Base-by-base conservation (phyloP, 2,113 vertebrate species). In the Caracal caracal region DNA sequence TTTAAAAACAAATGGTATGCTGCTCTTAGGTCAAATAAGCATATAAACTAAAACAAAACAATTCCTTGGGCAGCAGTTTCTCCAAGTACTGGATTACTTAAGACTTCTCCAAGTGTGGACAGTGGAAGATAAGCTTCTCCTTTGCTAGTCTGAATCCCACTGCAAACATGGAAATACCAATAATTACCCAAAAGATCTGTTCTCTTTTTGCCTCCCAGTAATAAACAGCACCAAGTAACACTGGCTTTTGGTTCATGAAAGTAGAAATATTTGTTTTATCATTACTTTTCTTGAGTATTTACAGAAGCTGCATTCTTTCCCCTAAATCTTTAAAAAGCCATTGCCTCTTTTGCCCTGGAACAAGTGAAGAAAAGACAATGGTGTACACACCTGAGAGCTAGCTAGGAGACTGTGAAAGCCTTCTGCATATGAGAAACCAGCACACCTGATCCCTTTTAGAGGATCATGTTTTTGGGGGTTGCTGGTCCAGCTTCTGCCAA, bases 211-310 rank as follows among this genome's bases (percentile, higher is more conserved):
- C 10, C 49, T 91, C 90, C 24, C 7, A 6, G 63, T 49, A 43
- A 82, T 61, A 61, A 82, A 68, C 0, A 76, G 19, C 35, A 47
- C 24, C 66, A 80, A 96, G 82, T 37, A 92, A 81, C 80, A 76
- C 0, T 47, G n/a, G 26, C 19, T 66, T 86, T 80, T 30, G 1
- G 10, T 71, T 95, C 89, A 92, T 51, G 56, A 63, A 86, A 49
- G 51, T 49, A 88, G 78, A 95, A 91, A 82, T 88, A 73, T 49
- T 96, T 83, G 47, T 37, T 91, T 86, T 65, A 65, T 71, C 59
- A 24, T 51, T 81, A 70, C 15, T 89, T 79, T 86, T 59, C 61
- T 83, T 65, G 24, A 56, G 24, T 89, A 49, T 37, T 71, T 80
- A 28, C 6, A 96, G 73, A 95, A 91, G 24, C 66, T 63, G 53